Conservation (phyloP, 2,888 invertebrate genomes). For the Venustoraphidia nigricollis region DNA sequence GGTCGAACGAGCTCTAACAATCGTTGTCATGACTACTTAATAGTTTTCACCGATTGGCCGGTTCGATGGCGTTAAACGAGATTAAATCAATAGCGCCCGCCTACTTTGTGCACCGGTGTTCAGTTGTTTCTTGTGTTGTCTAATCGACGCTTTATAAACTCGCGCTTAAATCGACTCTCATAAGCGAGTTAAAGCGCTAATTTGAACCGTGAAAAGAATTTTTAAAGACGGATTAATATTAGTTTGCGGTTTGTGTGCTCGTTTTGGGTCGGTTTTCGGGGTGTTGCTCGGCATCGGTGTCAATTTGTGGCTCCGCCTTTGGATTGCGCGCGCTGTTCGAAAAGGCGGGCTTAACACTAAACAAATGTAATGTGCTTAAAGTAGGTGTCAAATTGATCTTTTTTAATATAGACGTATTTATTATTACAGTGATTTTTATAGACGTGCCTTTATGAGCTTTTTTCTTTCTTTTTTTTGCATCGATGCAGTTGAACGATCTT, state of each 20-base stretch:
- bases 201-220: not conserved
- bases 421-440: no score
- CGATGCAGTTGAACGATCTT: no score
- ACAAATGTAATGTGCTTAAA: constrained; percentile 19
- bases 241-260: not conserved
- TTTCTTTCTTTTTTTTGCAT: no score
- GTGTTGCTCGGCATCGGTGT: not conserved
- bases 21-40: constrained; percentile 13
- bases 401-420: not conserved
- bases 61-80: constrained; percentile 21
- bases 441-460: no score
- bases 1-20: constrained; percentile 12
- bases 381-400: constrained; percentile 17
- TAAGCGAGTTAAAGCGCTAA: no score
- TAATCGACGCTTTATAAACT: no score
- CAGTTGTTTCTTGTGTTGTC: no score
- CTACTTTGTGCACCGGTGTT: constrained; percentile 15
- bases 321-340: constrained; percentile 19
- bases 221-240: not conserved
- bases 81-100: constrained; percentile 18
- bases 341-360: constrained; percentile 16
- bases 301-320: not conserved
- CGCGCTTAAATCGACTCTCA: no score
- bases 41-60: constrained; percentile 17
- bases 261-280: not conserved